phyloP scores from a whole-genome alignment of 2,888 invertebrate genomes.

The Leptinotarsa haldemani region DNA sequence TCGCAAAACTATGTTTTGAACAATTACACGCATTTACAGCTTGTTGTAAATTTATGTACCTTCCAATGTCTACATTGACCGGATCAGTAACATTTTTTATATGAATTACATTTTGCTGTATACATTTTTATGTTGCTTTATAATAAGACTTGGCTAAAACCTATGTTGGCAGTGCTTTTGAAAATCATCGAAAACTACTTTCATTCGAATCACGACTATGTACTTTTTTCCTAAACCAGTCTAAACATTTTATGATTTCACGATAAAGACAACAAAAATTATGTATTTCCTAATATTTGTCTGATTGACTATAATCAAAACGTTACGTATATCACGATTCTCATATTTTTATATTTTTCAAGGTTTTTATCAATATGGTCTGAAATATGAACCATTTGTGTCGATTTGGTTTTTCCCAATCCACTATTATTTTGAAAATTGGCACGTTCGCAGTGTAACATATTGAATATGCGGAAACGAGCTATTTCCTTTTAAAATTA shows the following conservation, averaged over 20 bases:
- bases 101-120: too few species aligned
- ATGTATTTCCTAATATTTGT: neutral
- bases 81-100: too few species aligned
- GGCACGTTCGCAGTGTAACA: constrained; percentile 23
- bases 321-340: constrained; percentile 13
- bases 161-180: too few species aligned
- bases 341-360: constrained; percentile 12
- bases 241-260: neutral
- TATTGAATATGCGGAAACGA: constrained; percentile 17
- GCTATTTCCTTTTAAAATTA: constrained; percentile 11
- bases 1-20: too few species aligned
- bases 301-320: neutral
- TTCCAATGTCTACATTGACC: too few species aligned
- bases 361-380: neutral
- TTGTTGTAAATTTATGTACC: too few species aligned
- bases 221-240: neutral
- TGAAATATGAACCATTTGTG: constrained; percentile 11
- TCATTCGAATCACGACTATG: too few species aligned
- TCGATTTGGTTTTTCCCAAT: constrained; percentile 22
- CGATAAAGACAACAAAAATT: neutral
- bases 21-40: too few species aligned
- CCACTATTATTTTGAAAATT: constrained; percentile 22
- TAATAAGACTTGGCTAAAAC: too few species aligned
- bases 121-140: too few species aligned
- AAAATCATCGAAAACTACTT: too few species aligned